Conservation (phyloP, 2,888 invertebrate species). For the Metopia argyrocephala region DNA sequence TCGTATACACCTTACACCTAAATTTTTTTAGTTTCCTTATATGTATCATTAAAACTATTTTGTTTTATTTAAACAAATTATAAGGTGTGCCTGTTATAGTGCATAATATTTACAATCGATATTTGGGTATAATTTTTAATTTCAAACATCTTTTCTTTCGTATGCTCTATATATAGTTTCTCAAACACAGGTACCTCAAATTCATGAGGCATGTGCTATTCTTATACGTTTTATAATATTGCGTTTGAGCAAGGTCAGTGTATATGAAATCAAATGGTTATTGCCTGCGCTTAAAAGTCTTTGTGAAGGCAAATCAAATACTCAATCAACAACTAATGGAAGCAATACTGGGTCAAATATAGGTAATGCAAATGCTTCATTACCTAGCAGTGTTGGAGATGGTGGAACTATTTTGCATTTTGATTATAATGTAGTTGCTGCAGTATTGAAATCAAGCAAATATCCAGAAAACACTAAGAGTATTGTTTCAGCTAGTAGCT, state of each 20-base stretch:
- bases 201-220: constrained; percentile 85
- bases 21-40: no score
- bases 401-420: constrained; percentile 75
- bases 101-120: no score
- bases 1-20: no score
- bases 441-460: constrained; percentile 87
- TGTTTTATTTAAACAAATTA: no score
- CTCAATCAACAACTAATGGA: constrained; percentile 35
- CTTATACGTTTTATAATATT: constrained; percentile 83
- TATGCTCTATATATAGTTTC: constrained; percentile 81
- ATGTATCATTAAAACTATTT: no score
- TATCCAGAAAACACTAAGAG: constrained; percentile 81
- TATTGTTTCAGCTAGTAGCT: constrained; percentile 77
- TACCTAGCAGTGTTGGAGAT: constrained; percentile 3
- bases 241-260: constrained; percentile 75
- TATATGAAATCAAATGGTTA: constrained; percentile 80
- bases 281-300: constrained; percentile 85
- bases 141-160: no score
- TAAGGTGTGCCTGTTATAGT: no score
- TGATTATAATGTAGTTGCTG: constrained; percentile 87
- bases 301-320: constrained; percentile 81
- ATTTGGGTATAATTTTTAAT: no score
- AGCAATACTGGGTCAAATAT: constrained; percentile 40
- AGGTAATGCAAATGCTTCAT: constrained; percentile 30
- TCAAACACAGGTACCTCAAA: constrained; percentile 83